phyloP scores from a whole-genome alignment of 2,113 vertebrate species.

The Pelobates fuscus region DNA sequence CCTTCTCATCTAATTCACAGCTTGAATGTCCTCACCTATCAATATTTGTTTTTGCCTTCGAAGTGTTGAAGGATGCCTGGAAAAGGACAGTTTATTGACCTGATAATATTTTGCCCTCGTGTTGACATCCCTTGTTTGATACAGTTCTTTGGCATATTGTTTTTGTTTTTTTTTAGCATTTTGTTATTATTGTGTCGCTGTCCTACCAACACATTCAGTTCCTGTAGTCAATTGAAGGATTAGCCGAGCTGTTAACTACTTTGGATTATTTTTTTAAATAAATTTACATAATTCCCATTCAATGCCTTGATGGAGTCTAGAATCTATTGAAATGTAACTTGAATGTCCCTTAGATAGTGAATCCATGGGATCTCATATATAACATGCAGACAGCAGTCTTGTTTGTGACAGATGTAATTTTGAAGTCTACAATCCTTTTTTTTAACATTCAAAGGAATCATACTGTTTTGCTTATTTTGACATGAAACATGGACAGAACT shows the following conservation, averaged over 20 bases:
- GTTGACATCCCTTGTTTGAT: neutral
- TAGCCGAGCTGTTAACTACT: neutral
- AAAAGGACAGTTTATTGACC: conserved; percentile 36
- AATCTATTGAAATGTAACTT: neutral
- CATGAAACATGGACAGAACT: neutral
- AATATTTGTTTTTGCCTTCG: conserved; percentile 36
- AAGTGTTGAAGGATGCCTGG: conserved; percentile 49
- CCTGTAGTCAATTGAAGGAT: neutral
- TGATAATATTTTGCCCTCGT: conserved; percentile 38
- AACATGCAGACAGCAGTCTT: neutral
- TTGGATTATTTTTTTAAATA: neutral
- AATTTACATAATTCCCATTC: neutral
- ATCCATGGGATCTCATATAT: neutral
- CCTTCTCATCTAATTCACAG: conserved; percentile 41
- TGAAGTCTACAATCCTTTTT: neutral
- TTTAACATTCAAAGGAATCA: neutral
- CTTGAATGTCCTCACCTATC: conserved; percentile 52
- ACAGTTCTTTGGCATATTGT: neutral
- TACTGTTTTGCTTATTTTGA: neutral
- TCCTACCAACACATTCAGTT: neutral
- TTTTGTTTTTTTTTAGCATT: neutral
- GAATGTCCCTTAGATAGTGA: neutral
- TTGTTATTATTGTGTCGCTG: neutral
- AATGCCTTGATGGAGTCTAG: neutral
- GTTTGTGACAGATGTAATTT: neutral